These are phyloP conservation scores for Apeira syringaria DNA, from an alignment of 2,888 invertebrate genomes.

Conservation along the genomic window DNA sequence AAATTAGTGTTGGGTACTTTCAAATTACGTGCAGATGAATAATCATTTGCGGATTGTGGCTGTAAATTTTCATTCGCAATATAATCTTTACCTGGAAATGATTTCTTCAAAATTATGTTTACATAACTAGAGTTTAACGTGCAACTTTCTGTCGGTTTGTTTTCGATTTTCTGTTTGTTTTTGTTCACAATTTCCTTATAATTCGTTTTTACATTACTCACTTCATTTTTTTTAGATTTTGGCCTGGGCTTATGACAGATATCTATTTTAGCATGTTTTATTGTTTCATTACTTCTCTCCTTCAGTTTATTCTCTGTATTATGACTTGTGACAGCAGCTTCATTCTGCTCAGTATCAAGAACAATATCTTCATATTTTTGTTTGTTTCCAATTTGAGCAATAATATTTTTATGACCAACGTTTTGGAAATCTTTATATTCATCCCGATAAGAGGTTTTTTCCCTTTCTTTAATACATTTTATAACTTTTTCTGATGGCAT, in stretches of 20 bases:
- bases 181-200: not conserved
- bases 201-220: not conserved
- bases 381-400: not conserved
- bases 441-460: too few relatives aligned
- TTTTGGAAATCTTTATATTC: not conserved
- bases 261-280: not conserved
- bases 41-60: too few relatives aligned
- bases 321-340: too few relatives aligned
- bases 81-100: too few relatives aligned
- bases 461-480: not conserved
- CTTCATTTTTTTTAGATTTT: slow-evolving; percentile 8
- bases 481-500: not conserved
- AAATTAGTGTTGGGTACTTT: too few relatives aligned
- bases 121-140: too few relatives aligned
- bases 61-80: too few relatives aligned
- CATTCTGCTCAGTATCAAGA: not conserved
- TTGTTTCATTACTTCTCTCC: not conserved
- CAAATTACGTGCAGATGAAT: too few relatives aligned
- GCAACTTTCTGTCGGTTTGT: not conserved
- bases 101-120: too few relatives aligned
- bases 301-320: not conserved
- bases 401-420: not conserved
- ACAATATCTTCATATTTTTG: not conserved
- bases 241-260: slow-evolving; percentile 6
- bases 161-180: not conserved